phyloP scores from a whole-genome alignment of 1,140 invertebrate species.

The Drosophila sucinea region DNA sequence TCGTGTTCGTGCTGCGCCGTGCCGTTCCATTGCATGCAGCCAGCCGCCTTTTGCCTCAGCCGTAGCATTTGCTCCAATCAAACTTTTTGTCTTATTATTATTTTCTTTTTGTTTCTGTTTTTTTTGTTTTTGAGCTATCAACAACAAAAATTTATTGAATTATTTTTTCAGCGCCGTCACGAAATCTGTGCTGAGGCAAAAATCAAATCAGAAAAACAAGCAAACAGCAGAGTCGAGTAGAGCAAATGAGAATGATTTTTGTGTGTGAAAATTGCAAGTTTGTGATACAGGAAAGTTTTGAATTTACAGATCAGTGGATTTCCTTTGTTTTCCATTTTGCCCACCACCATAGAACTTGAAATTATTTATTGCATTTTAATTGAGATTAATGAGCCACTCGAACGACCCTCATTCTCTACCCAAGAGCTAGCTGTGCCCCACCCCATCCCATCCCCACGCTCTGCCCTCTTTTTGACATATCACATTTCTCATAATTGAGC shows the following conservation, averaged over 20 bases:
- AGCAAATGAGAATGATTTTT: neutral
- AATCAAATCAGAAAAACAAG: slow-evolving; percentile 22
- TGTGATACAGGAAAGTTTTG: neutral
- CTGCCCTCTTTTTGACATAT: slow-evolving; percentile 32
- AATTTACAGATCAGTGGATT: neutral
- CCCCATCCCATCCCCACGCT: neutral
- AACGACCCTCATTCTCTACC: slow-evolving; percentile 29
- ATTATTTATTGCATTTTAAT: slow-evolving; percentile 68
- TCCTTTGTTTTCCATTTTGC: slow-evolving; percentile 3
- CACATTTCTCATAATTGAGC: slow-evolving; percentile 62
- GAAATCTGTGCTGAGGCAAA: slow-evolving; percentile 32
- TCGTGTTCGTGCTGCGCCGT: slow-evolving; percentile 47
- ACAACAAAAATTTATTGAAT: slow-evolving; percentile 64
- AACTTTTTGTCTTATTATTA: slow-evolving; percentile 40
- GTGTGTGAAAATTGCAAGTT: slow-evolving; percentile 1
- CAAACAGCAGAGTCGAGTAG: neutral
- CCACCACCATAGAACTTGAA: slow-evolving; percentile 14
- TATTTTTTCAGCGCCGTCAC: slow-evolving; percentile 55
- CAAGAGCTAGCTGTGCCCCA: slow-evolving; percentile 3
- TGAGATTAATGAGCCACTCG: slow-evolving; percentile 74
- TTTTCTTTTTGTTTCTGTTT: slow-evolving; percentile 35
- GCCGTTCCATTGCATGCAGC: slow-evolving; percentile 43
- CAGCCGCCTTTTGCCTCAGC: neutral
- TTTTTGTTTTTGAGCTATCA: slow-evolving; percentile 65
- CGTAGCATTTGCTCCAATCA: slow-evolving; percentile 52